Conservation (phyloP, 2,797 vertebrate genomes). For the Peromyscus aztecus region DNA sequence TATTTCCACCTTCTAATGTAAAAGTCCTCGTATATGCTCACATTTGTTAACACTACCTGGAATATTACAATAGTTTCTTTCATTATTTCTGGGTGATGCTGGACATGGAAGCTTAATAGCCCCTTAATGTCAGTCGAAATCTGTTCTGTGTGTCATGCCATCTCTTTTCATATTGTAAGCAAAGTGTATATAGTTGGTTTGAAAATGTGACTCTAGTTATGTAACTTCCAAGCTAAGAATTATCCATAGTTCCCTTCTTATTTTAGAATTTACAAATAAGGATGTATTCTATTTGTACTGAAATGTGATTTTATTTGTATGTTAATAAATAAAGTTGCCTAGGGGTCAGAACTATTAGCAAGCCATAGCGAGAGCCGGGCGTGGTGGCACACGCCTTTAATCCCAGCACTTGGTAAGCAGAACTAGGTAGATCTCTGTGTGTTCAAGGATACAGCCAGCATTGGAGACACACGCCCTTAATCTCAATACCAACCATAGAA, state of each 20-base stretch:
- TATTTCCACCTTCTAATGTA: slow-evolving; percentile 8
- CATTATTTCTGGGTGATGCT: background rate
- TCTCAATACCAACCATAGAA: too few relatives aligned
- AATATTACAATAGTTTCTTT: background rate
- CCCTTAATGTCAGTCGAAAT: slow-evolving; percentile 6
- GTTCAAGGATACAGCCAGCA: too few relatives aligned
- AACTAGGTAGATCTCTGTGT: too few relatives aligned
- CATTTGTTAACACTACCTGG: too few relatives aligned
- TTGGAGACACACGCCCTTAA: too few relatives aligned
- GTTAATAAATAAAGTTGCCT: too few relatives aligned
- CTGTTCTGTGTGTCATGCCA: background rate
- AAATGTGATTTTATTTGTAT: too few relatives aligned
- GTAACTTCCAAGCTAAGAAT: background rate
- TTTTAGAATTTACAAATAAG: background rate
- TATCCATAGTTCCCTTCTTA: background rate
- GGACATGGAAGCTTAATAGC: background rate
- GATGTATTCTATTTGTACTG: too few relatives aligned
- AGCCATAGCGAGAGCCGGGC: too few relatives aligned
- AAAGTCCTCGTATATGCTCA: background rate
- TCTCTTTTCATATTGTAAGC: background rate
- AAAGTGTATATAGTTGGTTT: background rate
- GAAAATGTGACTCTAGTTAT: slow-evolving; percentile 15
- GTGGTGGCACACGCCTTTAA: too few relatives aligned
- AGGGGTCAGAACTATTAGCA: too few relatives aligned
- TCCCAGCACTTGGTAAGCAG: too few relatives aligned